Base-by-base conservation (phyloP, 2,797 vertebrate genomes). In the Echeneis naucrates region DNA sequence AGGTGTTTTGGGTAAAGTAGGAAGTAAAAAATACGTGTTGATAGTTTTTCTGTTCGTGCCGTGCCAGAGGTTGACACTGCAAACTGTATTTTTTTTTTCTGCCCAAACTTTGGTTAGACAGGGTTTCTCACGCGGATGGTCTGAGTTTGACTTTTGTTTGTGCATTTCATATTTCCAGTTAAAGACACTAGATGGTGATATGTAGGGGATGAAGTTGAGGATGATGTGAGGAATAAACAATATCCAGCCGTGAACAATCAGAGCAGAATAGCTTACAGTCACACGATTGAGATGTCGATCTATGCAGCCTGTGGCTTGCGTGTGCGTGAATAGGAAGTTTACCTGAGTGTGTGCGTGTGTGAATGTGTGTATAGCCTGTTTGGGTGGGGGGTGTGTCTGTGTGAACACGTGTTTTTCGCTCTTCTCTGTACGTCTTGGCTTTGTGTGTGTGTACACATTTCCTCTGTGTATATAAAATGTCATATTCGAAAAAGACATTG, bases 171-270 rank as follows among this genome's bases (percentile, higher is more conserved):
- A 78, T 77, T 92, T 90, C 86, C 86, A 71, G 8, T 74, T 77
- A 30, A 66, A 55, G 66, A 89, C 88, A 87, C 91, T 91, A 90
- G 89, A 89, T 92, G 91, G 89, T 79, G 90, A 83, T 90, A 83
- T 92, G 70, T 78, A 58, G 44, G 67, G 69, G 26, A 53, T 27
- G 57, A 52, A 51, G 32, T 47, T 61, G 52, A 35, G 44, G 2
- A 19, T 62, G 27, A 26, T 61, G 13, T 52, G 0, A 47, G 68
- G 19, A 50, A 27, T 42, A 27, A 32, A 3, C 47, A 32, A 30
- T 13, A 8, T 27, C 19, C 37, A 71, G 30, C 33, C 52, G 16
- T 17, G 55, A 48, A 19, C 4, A 8, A 44, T 51, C 40, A 26
- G 45, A 44, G 51, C 17, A 26, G n/a, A 44, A 17, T 12, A 27